Conservation (phyloP, 2,113 vertebrate species). For the Empidonax traillii region DNA sequence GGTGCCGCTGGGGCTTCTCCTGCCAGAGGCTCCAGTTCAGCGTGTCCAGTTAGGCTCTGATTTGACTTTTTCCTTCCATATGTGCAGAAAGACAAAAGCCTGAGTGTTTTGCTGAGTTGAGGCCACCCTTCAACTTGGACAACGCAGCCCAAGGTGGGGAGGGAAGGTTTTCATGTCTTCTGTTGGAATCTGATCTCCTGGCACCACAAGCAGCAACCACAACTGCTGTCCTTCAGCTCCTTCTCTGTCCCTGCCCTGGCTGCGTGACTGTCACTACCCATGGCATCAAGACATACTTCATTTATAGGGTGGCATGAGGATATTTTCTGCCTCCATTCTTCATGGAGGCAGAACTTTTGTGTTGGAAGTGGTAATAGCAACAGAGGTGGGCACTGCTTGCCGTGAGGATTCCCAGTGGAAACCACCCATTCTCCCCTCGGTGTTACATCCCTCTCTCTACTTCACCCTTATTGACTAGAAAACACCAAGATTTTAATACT, state of each 20-base stretch:
- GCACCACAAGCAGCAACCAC: not conserved
- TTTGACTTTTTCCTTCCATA: not conserved
- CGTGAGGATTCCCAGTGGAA: not conserved
- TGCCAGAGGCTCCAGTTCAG: not conserved
- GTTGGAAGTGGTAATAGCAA: not conserved
- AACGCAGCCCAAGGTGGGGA: not conserved
- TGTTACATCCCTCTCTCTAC: not conserved
- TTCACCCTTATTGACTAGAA: not conserved
- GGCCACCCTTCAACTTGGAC: not conserved
- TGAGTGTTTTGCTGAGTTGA: not conserved
- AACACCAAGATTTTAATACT: not conserved
- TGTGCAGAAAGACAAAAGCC: not conserved
- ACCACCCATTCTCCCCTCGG: not conserved
- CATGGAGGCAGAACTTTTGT: not conserved
- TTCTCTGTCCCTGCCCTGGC: not conserved
- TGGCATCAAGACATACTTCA: not conserved
- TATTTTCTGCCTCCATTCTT: not conserved
- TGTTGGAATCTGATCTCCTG: not conserved
- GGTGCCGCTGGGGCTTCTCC: not conserved
- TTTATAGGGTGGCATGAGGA: not conserved
- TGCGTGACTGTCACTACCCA: not conserved
- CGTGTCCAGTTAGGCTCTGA: not conserved
- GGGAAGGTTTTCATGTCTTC: not conserved
- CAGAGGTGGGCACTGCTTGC: not conserved
- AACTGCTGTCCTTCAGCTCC: not conserved